Conservation (phyloP, 2,797 vertebrate species). For the Chelidonichthys spinosus region DNA sequence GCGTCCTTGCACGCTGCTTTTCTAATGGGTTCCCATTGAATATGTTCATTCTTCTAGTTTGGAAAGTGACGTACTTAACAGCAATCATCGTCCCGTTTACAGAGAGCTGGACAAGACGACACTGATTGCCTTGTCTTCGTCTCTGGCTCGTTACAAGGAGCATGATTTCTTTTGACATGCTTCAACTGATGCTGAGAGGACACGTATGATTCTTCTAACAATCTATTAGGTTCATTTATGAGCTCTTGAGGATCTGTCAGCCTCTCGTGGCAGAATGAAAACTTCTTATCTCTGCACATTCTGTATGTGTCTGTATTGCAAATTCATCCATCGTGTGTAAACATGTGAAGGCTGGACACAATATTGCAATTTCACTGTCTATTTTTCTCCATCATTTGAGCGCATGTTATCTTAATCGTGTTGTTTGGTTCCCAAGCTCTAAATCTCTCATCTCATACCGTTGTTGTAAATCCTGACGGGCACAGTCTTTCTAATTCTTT, state of each 20-base stretch:
- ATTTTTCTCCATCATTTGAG: conserved; percentile 13
- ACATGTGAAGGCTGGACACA: neutral
- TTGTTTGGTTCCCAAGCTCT: conserved; percentile 19
- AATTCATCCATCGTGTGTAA: neutral
- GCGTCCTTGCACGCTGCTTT: neutral
- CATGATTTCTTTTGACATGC: conserved; percentile 9
- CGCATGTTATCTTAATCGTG: conserved; percentile 13
- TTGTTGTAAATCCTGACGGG: conserved; percentile 51
- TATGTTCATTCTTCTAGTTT: conserved; percentile 16
- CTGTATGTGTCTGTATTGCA: neutral
- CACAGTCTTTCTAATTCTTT: conserved; percentile 29
- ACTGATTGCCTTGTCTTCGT: conserved; percentile 16
- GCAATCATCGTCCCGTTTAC: conserved; percentile 36
- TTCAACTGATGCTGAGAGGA: conserved; percentile 4
- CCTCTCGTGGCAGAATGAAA: neutral
- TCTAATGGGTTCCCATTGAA: conserved; percentile 1
- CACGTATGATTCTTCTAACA: conserved; percentile 11
- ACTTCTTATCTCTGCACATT: neutral
- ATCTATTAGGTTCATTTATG: conserved; percentile 22
- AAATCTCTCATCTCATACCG: conserved; percentile 19
- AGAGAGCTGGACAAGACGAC: conserved; percentile 1
- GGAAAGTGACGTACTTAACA: conserved; percentile 26
- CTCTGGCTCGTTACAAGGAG: conserved; percentile 20
- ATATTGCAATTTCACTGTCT: conserved; percentile 11
- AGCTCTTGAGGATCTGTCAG: conserved; percentile 10